phyloP scores from a whole-genome alignment of 2,797 vertebrate species.

The Botia kubotai region DNA sequence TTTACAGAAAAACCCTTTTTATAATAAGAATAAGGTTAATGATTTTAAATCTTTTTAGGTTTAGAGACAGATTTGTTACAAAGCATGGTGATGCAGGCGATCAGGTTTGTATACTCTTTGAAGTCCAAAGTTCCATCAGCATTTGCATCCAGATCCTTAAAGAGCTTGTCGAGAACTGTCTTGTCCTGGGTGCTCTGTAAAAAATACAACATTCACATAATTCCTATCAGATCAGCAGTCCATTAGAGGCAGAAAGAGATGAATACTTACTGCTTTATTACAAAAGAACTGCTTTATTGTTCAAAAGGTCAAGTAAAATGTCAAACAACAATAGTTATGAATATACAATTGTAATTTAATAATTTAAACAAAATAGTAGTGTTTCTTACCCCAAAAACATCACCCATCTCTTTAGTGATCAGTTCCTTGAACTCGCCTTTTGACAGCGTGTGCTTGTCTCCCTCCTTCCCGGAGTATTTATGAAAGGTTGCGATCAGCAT shows the following conservation, averaged over 20 bases:
- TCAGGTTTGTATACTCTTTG: conserved; percentile 59
- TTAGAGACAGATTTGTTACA: conserved; percentile 43
- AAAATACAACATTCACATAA: neutral
- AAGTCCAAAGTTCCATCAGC: conserved; percentile 53
- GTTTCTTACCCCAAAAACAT: neutral
- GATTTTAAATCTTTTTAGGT: neutral
- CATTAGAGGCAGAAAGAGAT: too few species aligned
- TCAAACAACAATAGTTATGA: too few species aligned
- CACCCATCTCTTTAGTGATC: conserved; percentile 29
- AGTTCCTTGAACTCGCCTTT: conserved; percentile 61
- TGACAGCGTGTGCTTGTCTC: neutral
- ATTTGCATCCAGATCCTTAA: conserved; percentile 59
- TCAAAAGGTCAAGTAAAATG: neutral
- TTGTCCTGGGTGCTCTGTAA: neutral
- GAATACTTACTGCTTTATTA: too few species aligned
- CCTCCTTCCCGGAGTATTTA: conserved; percentile 61
- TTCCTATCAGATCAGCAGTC: neutral
- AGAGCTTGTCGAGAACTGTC: neutral
- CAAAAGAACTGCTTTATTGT: neutral
- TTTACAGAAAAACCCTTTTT: conserved; percentile 32
- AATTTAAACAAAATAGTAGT: neutral
- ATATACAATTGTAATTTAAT: too few species aligned
- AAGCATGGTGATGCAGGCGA: conserved; percentile 46
- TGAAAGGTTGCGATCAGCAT: conserved; percentile 42
- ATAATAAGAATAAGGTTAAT: neutral